Conservation (phyloP, 92 coral and sea anemone species). For the Pocillopora grandis region DNA sequence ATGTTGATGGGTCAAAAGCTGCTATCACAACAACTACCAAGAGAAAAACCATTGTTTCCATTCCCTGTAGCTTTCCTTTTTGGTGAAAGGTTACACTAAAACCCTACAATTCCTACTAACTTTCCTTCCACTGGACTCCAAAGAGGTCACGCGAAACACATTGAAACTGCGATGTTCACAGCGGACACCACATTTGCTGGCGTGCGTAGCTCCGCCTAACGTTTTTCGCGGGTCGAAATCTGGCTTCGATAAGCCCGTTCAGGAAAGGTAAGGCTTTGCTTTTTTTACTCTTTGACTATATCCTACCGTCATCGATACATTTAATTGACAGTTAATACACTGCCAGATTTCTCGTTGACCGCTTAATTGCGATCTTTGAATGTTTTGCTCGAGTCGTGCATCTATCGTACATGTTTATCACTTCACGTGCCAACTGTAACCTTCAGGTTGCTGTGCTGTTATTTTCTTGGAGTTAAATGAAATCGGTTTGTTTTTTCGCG, state of each 20-base stretch:
- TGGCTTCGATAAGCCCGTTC: neutral
- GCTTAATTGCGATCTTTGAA: conserved; percentile 3
- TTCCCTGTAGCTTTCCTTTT: too few species aligned
- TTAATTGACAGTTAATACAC: neutral
- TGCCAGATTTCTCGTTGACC: neutral
- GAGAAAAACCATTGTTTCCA: neutral
- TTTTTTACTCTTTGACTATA: neutral
- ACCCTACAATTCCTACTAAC: neutral
- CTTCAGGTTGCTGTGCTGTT: neutral
- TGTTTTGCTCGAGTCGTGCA: neutral
- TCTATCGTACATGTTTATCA: neutral
- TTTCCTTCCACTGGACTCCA: neutral
- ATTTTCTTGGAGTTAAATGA: neutral
- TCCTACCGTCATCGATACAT: neutral
- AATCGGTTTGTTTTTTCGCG: neutral
- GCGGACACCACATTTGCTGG: neutral
- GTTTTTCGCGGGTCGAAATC: conserved; percentile 31
- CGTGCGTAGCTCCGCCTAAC: conserved; percentile 9
- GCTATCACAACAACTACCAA: neutral
- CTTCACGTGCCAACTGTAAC: neutral
- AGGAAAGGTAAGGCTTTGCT: conserved; percentile 13
- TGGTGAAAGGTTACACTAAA: neutral
- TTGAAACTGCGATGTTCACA: conserved; percentile 4
- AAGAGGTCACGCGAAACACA: neutral
- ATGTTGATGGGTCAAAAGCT: neutral